These are phyloP conservation scores for Colletes collaris DNA, from an alignment of 2,888 invertebrate species.

Conservation along the genomic window DNA sequence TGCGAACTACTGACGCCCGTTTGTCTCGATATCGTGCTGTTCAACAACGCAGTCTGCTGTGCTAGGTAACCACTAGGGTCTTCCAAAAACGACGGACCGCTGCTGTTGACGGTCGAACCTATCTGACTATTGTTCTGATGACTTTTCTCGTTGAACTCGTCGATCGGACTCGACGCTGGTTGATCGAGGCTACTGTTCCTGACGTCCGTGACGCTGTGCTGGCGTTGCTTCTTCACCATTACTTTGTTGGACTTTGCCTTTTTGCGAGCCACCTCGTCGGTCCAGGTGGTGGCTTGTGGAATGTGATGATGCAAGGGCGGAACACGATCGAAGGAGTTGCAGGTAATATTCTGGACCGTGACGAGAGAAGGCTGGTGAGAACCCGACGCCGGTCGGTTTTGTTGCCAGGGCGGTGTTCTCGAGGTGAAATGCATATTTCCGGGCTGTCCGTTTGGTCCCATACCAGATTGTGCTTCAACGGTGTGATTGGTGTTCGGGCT, in stretches of 20 bases:
- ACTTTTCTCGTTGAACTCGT: constrained; percentile 77
- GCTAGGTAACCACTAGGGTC: constrained; percentile 96
- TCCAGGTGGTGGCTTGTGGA: constrained; percentile 85
- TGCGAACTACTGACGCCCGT: constrained; percentile 82
- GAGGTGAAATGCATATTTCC: constrained; percentile 76
- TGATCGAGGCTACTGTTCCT: constrained; percentile 72
- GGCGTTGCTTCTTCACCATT: constrained; percentile 80
- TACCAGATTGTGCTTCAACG: constrained; percentile 74
- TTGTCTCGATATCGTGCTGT: constrained; percentile 91
- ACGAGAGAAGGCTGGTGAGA: constrained; percentile 67
- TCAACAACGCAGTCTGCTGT: constrained; percentile 94
- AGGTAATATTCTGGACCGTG: constrained; percentile 80
- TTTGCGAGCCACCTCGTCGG: constrained; percentile 85
- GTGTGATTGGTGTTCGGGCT: constrained; percentile 74
- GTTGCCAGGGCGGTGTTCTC: constrained; percentile 87
- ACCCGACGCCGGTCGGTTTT: constrained; percentile 79
- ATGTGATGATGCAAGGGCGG: constrained; percentile 90
- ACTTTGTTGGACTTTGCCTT: constrained; percentile 85
- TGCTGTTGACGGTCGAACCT: constrained; percentile 73
- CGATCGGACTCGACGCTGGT: constrained; percentile 72
- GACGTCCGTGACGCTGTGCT: constrained; percentile 67
- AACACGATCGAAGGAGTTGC: constrained; percentile 87
- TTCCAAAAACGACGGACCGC: constrained; percentile 93
- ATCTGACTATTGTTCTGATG: constrained; percentile 71
- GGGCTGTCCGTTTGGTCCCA: constrained; percentile 74